Conservation (phyloP, 2,888 invertebrate species). For the Caenorhabditis wallacei region DNA sequence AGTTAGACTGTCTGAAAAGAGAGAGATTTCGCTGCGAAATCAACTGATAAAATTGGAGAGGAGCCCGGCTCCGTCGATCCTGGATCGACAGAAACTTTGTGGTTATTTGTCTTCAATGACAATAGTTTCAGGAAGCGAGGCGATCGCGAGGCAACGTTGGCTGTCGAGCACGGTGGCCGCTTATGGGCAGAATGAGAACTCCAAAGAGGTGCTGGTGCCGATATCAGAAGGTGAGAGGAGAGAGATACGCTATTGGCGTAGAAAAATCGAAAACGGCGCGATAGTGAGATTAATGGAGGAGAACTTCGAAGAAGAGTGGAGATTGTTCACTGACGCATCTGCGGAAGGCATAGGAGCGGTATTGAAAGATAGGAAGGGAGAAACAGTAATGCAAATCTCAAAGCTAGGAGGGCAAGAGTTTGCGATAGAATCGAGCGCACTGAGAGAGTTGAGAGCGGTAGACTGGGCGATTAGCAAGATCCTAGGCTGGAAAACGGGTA, state of each 20-base stretch:
- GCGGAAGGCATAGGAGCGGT: slow-evolving; percentile 2
- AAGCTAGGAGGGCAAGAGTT: background rate
- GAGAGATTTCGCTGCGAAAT: background rate
- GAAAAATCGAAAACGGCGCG: background rate
- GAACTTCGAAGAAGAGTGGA: background rate
- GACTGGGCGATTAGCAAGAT: background rate
- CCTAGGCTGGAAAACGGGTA: background rate
- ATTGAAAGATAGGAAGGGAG: background rate
- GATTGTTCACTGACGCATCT: slow-evolving; percentile 13
- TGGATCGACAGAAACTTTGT: no score
- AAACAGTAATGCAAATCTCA: background rate
- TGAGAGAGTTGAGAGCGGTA: slow-evolving; percentile 26
- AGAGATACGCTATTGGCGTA: slow-evolving; percentile 11
- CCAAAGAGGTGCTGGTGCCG: background rate
- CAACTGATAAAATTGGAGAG: no score
- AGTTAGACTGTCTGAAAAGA: background rate
- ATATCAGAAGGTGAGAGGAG: slow-evolving; percentile 7
- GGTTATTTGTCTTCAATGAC: no score
- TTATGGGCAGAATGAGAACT: background rate
- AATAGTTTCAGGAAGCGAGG: no score
- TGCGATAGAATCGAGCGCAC: slow-evolving; percentile 6
- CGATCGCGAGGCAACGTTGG: background rate
- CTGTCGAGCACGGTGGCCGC: background rate
- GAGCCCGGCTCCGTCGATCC: no score
- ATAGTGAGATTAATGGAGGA: background rate